Evolutionary conservation across 2,113 vertebrate genomes (phyloP), one percentile per base, ranked within the genome.

Genomic region (Amphiprion percula): DNA sequence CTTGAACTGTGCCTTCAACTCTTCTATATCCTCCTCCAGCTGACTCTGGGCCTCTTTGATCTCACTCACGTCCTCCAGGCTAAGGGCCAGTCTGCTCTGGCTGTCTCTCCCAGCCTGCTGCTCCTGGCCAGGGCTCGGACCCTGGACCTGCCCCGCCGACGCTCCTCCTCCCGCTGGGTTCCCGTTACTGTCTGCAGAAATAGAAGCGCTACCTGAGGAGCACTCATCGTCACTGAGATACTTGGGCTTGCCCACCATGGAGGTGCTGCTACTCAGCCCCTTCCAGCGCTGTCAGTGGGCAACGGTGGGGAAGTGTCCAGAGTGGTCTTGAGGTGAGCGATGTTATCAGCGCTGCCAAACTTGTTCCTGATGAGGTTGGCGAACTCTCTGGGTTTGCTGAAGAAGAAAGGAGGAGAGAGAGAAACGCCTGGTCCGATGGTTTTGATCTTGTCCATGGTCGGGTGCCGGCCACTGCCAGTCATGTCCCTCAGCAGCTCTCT

Each of bases 351-450:
- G 0, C 98, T 99, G 87, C 98, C 98, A 0, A 99, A 99, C 86
- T 96, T 98, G 95, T 99, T 99, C 49, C 98, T 95, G 87, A 99
- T 98, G 62, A 99, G 95, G 90, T 97, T 99, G 83, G 98, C 97
- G 0, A 99, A 97, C 81, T 98, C 97, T 12, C 96, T 91, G 12
- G 97, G 97, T 84, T 99, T 99, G 90, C 96, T 98, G 66, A 99
- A 98, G 90, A 99, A 97, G 5, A 94, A 95, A 17, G 94, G 94
- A 0, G 97, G 97, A 0, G 95, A 96, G 85, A 99, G 97, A 0
- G 97, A 97, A 2, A 99, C 94, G 4, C 96, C 97, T 0, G 97
- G 97, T 15, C 97, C 97, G 0, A 97, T 96, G 39, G 97, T 97
- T 85, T 97, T 97, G 77, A 99, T 97, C 0, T 97, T 98, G 72